Conservation (phyloP, 2,797 vertebrate species). For the Peromyscus attwateri region DNA sequence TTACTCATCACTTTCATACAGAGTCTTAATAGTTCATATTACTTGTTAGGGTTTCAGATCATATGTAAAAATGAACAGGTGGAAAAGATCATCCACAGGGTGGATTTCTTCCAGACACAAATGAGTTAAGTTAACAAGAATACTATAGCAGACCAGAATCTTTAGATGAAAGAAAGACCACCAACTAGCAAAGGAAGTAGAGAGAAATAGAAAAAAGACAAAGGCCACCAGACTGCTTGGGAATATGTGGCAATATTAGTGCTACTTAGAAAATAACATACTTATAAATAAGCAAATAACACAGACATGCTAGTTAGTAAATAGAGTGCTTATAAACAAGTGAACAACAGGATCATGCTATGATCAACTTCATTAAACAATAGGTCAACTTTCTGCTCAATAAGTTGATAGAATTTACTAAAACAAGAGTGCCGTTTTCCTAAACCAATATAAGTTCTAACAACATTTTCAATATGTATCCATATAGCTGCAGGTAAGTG, state of each 20-base stretch:
- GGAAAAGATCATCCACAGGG: not conserved
- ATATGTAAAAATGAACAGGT: not conserved
- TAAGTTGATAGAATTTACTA: not conserved
- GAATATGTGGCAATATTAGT: not conserved
- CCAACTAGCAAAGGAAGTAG: not conserved
- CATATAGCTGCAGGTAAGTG: not conserved
- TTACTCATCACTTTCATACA: not conserved
- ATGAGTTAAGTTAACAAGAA: not conserved
- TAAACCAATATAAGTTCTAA: not conserved
- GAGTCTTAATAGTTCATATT: not conserved
- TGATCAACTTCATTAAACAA: not conserved
- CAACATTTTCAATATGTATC: not conserved
- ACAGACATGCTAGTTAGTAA: not conserved
- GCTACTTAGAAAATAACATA: not conserved
- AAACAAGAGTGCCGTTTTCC: not conserved
- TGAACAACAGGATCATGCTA: not conserved
- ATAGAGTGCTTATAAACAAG: not conserved
- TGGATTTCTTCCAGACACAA: not conserved
- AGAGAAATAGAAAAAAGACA: not conserved
- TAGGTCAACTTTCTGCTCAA: not conserved
- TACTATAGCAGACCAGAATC: not conserved
- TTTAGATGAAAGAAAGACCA: not conserved
- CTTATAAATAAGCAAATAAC: not conserved
- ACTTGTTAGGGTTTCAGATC: not conserved
- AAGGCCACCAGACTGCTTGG: not conserved